Evolutionary conservation across 1,140 invertebrate species (phyloP), one percentile per base, ranked within the genome.

Genomic region (Papilio polytes): DNA sequence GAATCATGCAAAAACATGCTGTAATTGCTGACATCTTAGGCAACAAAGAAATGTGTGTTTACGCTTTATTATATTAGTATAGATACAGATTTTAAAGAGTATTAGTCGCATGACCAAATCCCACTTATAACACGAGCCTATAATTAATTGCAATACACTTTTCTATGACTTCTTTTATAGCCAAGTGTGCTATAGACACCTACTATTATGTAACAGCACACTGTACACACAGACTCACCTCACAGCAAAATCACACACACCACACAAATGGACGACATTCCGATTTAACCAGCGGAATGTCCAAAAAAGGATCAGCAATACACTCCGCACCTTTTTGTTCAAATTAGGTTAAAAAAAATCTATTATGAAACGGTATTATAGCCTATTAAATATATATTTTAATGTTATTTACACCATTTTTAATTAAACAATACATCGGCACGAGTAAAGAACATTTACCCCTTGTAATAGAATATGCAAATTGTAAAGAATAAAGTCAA

Each of bases 391-490:
- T 81, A 80, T 44, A 80, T 83, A 26, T 84, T 84, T 84, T 82
- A 36, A 73, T 83, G 84, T 89, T 82, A 89, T 91, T 92, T 88
- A 92, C 91, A 92, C 91, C 86, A 87, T 88, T 89, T 93, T 92
- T 89, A 92, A 92, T 93, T 90, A 83, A 80, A 89, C 83, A 88
- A 87, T 86, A 84, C 80, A 73, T 83, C 81, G 81, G 59, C 81
- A 78, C 44, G 72, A 78, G 76, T 78, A 78, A 78, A 78, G 76
- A 70, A 83, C 56, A 66, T 59, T 80, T 80, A 83, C 86, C 91
- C 86, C 83, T 88, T 89, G 91, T 88, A 93, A 93, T 89, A 84
- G 85, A 88, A 93, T 86, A 89, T 89, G 86, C 81, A 84, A 85
- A 79, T 87, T 82, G 77, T 80, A 81, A 83, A 84, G 80, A 88